Conservation (phyloP, 2,797 vertebrate species). For the Parambassis ranga region DNA sequence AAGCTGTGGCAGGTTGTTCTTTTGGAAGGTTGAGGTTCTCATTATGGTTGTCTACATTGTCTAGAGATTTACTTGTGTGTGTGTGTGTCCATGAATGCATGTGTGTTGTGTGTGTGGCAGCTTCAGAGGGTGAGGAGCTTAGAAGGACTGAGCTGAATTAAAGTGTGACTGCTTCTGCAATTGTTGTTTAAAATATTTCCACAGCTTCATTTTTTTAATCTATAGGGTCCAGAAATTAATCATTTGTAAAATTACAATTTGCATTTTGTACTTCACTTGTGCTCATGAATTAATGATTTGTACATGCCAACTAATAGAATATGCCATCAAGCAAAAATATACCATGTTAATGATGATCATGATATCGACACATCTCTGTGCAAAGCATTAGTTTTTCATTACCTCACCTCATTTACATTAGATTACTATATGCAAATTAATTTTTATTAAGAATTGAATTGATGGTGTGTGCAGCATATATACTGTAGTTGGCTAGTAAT, state of each 20-base stretch:
- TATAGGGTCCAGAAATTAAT: neutral
- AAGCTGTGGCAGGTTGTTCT: constrained; percentile 63
- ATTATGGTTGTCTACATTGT: constrained; percentile 39
- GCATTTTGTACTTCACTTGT: neutral
- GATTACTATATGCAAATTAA: no score
- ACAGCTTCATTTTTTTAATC: neutral
- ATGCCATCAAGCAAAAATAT: neutral
- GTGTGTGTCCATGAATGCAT: neutral
- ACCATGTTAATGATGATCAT: neutral
- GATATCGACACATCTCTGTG: neutral
- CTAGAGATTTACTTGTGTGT: constrained; percentile 43
- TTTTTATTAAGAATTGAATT: no score
- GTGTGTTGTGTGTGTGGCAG: constrained; percentile 16
- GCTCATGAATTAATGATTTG: neutral
- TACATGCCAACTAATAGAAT: constrained; percentile 1
- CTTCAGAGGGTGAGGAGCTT: constrained; percentile 21
- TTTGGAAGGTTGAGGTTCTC: constrained; percentile 56
- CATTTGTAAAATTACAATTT: neutral
- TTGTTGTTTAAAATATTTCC: neutral
- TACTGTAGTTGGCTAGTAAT: no score
- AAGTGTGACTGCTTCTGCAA: no score
- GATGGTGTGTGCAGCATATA: no score
- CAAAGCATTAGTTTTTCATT: no score
- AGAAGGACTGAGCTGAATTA: no score
- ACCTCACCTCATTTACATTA: neutral